Percentiles rank a stretch among this genome's conserved stretches.
Evolutionary conservation across 2,113 vertebrate species (phyloP).

Genomic region (Aptenodytes patagonicus): DNA sequence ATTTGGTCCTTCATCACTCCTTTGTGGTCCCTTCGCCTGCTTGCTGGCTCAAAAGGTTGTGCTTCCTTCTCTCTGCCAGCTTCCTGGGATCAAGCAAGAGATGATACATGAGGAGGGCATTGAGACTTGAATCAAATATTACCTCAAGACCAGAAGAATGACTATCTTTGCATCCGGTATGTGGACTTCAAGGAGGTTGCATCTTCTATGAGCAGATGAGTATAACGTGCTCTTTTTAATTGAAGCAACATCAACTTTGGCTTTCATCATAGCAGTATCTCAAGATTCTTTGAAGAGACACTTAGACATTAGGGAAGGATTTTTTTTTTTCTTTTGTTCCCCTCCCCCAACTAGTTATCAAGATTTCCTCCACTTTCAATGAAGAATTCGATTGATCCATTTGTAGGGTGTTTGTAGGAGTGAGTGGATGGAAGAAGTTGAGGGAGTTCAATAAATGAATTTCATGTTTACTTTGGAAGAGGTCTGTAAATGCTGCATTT

Average conservation of each 20-base stretch:
- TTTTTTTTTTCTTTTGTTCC: not conserved
- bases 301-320: not conserved
- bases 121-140: constrained; percentile 58
- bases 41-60: constrained; percentile 61
- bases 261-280: not conserved
- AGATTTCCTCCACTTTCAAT: not conserved
- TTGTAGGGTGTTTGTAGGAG: not conserved
- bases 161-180: constrained; percentile 39
- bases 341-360: not conserved
- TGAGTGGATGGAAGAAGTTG: not conserved
- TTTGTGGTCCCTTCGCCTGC: constrained; percentile 41
- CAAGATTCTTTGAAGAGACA: not conserved
- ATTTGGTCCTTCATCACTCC: constrained; percentile 37
- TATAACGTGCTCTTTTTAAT: constrained; percentile 60
- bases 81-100: constrained; percentile 56
- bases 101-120: constrained; percentile 52
- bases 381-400: not conserved
- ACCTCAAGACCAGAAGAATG: constrained; percentile 50
- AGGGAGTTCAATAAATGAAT: not conserved
- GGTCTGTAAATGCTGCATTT: not conserved
- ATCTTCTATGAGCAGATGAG: constrained; percentile 65
- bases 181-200: constrained; percentile 61
- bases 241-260: constrained; percentile 17
- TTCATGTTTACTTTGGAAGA: not conserved
- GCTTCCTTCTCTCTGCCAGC: constrained; percentile 67